These are phyloP conservation scores for Eurytoma adleriae DNA, from an alignment of 2,888 invertebrate species.

Conservation along the genomic window DNA sequence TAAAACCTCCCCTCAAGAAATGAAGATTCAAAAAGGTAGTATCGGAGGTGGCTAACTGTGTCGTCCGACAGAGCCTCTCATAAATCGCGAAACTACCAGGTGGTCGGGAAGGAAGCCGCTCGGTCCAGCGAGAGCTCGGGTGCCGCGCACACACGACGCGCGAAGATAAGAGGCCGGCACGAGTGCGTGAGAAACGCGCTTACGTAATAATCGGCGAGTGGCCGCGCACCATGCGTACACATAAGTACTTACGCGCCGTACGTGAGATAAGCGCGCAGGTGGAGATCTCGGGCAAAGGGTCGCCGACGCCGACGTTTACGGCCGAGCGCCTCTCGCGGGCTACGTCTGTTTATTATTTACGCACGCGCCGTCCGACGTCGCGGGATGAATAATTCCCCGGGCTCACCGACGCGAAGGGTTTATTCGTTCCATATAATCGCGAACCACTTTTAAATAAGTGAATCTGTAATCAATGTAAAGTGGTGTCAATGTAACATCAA, in stretches of 20 bases:
- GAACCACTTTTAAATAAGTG: no score
- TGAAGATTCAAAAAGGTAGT: background rate
- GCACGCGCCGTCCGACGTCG: background rate
- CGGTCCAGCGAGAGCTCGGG: background rate
- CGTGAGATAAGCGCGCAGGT: conserved; percentile 48
- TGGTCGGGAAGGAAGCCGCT: background rate
- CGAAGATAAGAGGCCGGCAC: conserved; percentile 22
- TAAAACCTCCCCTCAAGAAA: background rate
- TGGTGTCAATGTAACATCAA: no score
- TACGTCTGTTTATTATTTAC: background rate
- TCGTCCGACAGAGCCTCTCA: background rate
- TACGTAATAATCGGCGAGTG: conserved; percentile 31
- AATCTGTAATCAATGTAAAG: no score
- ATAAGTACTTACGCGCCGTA: conserved; percentile 35
- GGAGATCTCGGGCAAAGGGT: conserved; percentile 38
- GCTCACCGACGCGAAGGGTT: no score
- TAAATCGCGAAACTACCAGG: background rate
- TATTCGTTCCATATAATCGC: no score
- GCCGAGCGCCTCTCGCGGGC: background rate
- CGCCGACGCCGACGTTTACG: background rate
- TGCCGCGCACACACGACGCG: background rate
- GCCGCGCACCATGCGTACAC: conserved; percentile 17
- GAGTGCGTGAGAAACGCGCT: conserved; percentile 42
- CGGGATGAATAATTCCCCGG: background rate
- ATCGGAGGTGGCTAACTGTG: background rate